These are phyloP conservation scores for Didymodactylos carnosus DNA, from an alignment of 2,888 invertebrate genomes.

Conservation along the genomic window DNA sequence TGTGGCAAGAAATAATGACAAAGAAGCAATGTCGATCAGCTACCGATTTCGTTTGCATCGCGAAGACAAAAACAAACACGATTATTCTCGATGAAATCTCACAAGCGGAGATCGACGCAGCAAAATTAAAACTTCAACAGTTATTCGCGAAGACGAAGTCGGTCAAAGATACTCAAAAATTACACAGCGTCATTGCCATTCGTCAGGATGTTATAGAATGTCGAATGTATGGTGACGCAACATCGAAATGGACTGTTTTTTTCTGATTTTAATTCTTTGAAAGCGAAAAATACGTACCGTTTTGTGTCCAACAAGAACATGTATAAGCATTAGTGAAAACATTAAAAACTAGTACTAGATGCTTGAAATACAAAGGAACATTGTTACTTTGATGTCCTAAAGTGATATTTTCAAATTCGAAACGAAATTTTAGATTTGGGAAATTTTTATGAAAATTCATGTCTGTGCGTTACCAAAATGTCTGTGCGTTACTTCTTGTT, in stretches of 20 bases:
- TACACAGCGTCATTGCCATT: neutral
- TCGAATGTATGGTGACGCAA: neutral
- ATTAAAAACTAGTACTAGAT: too few relatives aligned
- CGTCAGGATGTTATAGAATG: neutral
- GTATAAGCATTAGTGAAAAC: neutral
- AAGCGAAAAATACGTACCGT: neutral
- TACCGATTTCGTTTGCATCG: neutral
- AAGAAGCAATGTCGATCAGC: neutral
- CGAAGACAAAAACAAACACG: neutral
- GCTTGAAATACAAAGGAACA: too few relatives aligned
- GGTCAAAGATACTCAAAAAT: neutral
- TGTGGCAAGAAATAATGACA: constrained; percentile 11
- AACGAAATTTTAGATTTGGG: too few relatives aligned
- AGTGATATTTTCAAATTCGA: too few relatives aligned
- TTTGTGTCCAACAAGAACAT: neutral
- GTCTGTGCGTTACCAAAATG: too few relatives aligned
- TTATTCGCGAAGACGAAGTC: neutral
- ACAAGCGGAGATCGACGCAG: neutral
- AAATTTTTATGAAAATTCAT: too few relatives aligned
- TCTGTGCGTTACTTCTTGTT: too few relatives aligned
- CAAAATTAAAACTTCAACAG: neutral
- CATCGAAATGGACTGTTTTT: neutral
- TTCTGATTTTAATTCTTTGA: neutral
- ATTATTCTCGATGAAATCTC: neutral
- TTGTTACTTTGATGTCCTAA: too few relatives aligned